Percentiles rank a stretch among this genome's conserved stretches.
These are phyloP conservation scores for Pelecanus crispus DNA, from an alignment of 2,113 vertebrate species.

Conservation along the genomic window DNA sequence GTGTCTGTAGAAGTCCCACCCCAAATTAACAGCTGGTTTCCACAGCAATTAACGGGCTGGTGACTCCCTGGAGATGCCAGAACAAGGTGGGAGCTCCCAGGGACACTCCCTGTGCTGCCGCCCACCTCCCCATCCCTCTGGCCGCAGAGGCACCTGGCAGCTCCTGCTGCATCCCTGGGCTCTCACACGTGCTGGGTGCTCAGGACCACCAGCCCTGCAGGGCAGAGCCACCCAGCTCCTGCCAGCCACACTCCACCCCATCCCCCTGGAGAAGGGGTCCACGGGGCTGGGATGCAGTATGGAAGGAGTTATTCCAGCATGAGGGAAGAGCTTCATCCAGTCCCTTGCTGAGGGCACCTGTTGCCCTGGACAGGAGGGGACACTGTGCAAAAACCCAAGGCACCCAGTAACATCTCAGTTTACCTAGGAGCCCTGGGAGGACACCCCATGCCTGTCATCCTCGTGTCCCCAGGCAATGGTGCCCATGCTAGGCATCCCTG, in stretches of 20 bases:
- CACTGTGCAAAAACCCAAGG: neutral
- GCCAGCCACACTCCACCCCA: neutral
- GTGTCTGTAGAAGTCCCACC: neutral
- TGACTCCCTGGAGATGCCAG: neutral
- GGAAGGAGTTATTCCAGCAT: neutral
- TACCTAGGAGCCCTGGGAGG: neutral
- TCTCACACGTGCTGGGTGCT: neutral
- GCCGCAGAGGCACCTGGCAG: fast-evolving
- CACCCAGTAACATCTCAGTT: neutral
- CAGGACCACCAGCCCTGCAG: neutral
- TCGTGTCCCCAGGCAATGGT: fast-evolving
- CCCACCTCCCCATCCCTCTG: neutral
- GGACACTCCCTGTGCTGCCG: neutral
- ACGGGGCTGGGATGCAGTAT: neutral
- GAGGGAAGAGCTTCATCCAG: neutral
- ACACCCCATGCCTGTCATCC: neutral
- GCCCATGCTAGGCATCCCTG: neutral
- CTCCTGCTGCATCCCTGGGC: neutral
- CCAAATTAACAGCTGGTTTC: neutral
- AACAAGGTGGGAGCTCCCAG: neutral
- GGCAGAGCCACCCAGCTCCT: neutral
- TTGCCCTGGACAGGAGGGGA: neutral
- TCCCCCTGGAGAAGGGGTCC: neutral
- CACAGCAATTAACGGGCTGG: neutral
- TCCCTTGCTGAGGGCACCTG: neutral